phyloP scores from a whole-genome alignment of 2,797 vertebrate genomes.

The Ceryle rudis region DNA sequence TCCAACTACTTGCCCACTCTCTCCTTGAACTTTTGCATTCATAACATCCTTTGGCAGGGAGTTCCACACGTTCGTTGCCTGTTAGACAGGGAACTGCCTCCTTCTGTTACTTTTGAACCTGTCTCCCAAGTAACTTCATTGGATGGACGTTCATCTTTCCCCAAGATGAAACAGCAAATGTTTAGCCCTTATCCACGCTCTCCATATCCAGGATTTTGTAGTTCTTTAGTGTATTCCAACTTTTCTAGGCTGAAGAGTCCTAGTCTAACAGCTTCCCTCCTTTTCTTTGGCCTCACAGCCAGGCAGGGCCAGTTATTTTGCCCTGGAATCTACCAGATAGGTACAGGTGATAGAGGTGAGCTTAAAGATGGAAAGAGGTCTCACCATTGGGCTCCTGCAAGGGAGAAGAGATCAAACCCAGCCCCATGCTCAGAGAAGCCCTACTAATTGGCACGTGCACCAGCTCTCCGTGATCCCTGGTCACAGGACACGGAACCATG shows the following conservation, averaged over 20 bases:
- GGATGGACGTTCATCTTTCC: background rate
- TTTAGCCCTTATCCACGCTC: background rate
- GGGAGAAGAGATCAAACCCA: background rate
- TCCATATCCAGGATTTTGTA: background rate
- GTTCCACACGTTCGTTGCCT: background rate
- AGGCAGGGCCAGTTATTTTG: background rate
- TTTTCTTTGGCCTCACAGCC: background rate
- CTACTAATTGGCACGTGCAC: accelerated
- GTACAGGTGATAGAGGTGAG: background rate
- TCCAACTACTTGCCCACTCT: background rate
- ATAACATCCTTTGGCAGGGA: background rate
- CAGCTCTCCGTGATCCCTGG: background rate
- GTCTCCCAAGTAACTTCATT: background rate
- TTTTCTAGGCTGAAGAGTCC: background rate
- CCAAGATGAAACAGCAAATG: background rate
- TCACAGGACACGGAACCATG: accelerated
- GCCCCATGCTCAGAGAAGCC: background rate
- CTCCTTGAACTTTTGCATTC: background rate
- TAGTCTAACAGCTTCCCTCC: background rate
- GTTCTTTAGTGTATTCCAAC: background rate
- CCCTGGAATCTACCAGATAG: background rate
- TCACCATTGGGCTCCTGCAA: background rate
- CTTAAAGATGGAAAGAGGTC: background rate
- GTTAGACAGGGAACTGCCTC: background rate
- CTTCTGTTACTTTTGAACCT: background rate